Percentiles rank a stretch among this genome's conserved stretches.
These are phyloP conservation scores for Kryphioiulus occultus DNA, from an alignment of 2,888 invertebrate genomes.

Conservation along the genomic window DNA sequence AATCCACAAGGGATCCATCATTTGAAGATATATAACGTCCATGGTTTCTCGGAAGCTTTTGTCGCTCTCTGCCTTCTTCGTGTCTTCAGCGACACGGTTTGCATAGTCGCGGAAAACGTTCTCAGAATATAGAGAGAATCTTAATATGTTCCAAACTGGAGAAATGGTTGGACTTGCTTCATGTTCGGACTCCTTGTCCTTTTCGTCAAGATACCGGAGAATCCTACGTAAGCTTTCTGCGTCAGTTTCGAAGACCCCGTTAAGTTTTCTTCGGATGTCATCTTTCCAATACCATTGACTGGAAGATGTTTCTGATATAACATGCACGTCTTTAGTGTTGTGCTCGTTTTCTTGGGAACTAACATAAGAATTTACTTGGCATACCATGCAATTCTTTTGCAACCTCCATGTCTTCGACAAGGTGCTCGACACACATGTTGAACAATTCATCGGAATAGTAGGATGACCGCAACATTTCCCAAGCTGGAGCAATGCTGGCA, in stretches of 20 bases:
- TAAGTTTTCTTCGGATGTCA: neutral
- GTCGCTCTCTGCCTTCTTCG: conserved; percentile 45
- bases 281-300: neutral
- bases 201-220: conserved; percentile 15
- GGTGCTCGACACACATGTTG: neutral
- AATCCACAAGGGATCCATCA: neutral
- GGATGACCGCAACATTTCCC: neutral
- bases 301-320: neutral
- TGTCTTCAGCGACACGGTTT: conserved; percentile 31
- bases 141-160: conserved; percentile 43
- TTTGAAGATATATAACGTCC: neutral
- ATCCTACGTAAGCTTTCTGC: neutral
- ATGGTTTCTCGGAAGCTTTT: neutral
- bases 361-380: neutral
- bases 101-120: neutral
- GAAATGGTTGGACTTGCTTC: neutral
- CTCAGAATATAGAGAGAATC: neutral
- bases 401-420: conserved; percentile 17
- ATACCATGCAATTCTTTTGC: neutral
- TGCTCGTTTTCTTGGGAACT: neutral
- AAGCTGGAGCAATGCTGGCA: neutral
- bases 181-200: neutral
- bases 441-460: neutral
- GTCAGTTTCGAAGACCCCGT: neutral
- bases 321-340: neutral